Base-by-base conservation (phyloP, 2,113 vertebrate genomes). In the Vicugna pacos region DNA sequence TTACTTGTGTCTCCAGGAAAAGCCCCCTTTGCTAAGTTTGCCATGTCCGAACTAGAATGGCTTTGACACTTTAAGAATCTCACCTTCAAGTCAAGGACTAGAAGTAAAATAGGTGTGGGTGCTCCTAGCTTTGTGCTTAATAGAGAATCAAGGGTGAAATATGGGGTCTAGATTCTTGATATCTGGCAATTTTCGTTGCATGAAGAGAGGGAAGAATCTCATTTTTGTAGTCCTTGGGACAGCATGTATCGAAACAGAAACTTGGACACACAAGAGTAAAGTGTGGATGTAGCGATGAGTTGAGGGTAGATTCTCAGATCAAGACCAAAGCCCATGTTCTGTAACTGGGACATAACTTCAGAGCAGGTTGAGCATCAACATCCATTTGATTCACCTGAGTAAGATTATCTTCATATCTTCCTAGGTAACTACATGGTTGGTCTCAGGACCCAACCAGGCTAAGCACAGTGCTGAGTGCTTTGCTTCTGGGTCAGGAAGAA, bases 401-500 rank as follows among this genome's bases (percentile, higher is more conserved):
- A 42, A n/a, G n/a, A 85, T 22, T 19, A 62, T 80, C 42, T 91
- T 85, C 64, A 42, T 35, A 15, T 26, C 16, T 8, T 93, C 14
- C 46, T 48, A 38, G 46, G 32, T 64, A 91, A 86, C 26, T 14
- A 28, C 4, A 6, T 4, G 20, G 50, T 70, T 73, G 22, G 4
- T 93, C 46, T 91, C 70, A 86, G 52, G 75, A 58, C 20, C 7
- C 1, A 83, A 11, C 16, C 26, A 81, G 35, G 17, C 32, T 79
- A 81, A 70, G 52, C 24, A 20, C 30, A 14, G 13, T 64, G 14
- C 11, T 89, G 9, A 22, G 5, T 67, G 24, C 38, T 82, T 75
- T 73, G 50, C 72, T 96, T 87, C 46, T 88, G 42, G 69, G 9
- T 86, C 46, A 92, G 94, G 62, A 83, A 93, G 86, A 65, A 30